These are phyloP conservation scores for Ceyx melanurus DNA, from an alignment of 2,113 vertebrate genomes.

Conservation along the genomic window DNA sequence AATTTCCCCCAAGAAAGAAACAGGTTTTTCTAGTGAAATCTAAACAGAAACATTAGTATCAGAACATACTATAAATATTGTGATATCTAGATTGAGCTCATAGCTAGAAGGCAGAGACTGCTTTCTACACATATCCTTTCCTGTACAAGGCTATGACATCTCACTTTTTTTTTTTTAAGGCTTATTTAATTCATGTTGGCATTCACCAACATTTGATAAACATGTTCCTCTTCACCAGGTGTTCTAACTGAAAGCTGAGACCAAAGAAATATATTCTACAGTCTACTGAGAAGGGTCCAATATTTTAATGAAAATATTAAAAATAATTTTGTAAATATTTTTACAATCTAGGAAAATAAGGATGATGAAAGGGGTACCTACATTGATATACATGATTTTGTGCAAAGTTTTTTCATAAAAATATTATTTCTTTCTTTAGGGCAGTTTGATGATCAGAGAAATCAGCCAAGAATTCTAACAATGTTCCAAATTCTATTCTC, in stretches of 20 bases:
- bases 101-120: constrained; percentile 56
- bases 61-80: constrained; percentile 71
- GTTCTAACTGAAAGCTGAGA: constrained; percentile 65
- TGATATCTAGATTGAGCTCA: constrained; percentile 52
- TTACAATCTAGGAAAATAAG: constrained; percentile 55
- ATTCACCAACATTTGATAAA: constrained; percentile 76
- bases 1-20: constrained; percentile 42
- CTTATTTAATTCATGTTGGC: constrained; percentile 76
- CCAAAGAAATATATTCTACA: neutral
- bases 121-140: constrained; percentile 46
- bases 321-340: constrained; percentile 33
- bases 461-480: constrained; percentile 53
- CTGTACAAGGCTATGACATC: constrained; percentile 49
- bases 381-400: constrained; percentile 23
- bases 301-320: constrained; percentile 32
- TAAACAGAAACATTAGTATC: constrained; percentile 67
- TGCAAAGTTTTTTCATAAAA: neutral
- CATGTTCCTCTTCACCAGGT: constrained; percentile 72
- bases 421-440: neutral
- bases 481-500: constrained; percentile 64
- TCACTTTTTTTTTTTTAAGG: constrained; percentile 56
- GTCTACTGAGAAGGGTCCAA: constrained; percentile 4
- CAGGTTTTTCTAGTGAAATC: constrained; percentile 65
- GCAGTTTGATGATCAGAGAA: constrained; percentile 18
- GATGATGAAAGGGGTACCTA: constrained; percentile 25